phyloP scores from a whole-genome alignment of 2,797 vertebrate species.

The Poeciliopsis turneri region DNA sequence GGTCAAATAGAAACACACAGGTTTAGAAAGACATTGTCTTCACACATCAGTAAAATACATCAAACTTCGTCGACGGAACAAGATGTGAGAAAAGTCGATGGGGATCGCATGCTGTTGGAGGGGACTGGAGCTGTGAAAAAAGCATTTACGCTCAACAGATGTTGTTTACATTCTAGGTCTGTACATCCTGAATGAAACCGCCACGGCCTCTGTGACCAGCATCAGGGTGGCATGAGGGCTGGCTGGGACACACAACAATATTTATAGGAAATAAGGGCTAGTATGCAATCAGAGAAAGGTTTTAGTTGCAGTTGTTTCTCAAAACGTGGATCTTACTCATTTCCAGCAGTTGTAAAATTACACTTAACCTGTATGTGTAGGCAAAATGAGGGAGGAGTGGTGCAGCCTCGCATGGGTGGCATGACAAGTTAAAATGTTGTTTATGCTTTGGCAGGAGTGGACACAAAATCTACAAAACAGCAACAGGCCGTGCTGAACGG shows the following conservation, averaged over 20 bases:
- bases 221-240: slow-evolving; percentile 26
- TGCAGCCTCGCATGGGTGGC: slow-evolving; percentile 63
- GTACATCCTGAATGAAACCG: slow-evolving; percentile 34
- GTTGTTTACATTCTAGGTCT: slow-evolving; percentile 39
- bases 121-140: slow-evolving; percentile 8
- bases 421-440: slow-evolving; percentile 43
- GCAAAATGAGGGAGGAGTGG: slow-evolving; percentile 43
- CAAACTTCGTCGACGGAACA: background rate
- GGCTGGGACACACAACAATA: slow-evolving; percentile 41
- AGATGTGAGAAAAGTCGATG: background rate
- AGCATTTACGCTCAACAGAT: slow-evolving; percentile 40
- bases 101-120: background rate
- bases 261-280: slow-evolving; percentile 47
- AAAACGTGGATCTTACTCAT: slow-evolving; percentile 54
- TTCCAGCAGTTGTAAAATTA: slow-evolving; percentile 61
- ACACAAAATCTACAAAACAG: slow-evolving; percentile 45
- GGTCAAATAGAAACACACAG: background rate
- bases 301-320: slow-evolving; percentile 40
- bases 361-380: slow-evolving; percentile 45
- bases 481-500: slow-evolving; percentile 13
- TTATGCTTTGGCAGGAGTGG: slow-evolving; percentile 45
- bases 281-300: slow-evolving; percentile 60
- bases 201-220: slow-evolving; percentile 7
- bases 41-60: background rate
- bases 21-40: background rate